A percentile compares a stretch with the other conserved stretches of the same genome.
Conservation (phyloP, 2,113 vertebrate genomes). For the Phyllostomus discolor region DNA sequence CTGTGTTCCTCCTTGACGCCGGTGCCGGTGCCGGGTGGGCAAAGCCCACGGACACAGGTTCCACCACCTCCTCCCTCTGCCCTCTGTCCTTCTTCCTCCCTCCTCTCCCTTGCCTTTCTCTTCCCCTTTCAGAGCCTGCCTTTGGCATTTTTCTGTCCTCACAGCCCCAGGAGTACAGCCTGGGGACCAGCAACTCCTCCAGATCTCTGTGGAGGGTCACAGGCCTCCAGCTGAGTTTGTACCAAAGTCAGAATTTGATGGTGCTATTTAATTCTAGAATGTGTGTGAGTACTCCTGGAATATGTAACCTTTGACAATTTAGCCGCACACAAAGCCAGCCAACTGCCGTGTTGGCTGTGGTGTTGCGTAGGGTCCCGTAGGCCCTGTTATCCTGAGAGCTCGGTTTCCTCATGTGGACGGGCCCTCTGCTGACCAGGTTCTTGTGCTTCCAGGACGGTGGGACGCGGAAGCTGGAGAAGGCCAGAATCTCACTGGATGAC, state of each 20-base stretch:
- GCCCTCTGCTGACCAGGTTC: not conserved
- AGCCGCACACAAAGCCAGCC: not conserved
- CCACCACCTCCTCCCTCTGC: not conserved
- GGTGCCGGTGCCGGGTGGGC: not conserved
- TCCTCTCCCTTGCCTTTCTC: not conserved
- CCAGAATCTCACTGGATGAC: constrained; percentile 93
- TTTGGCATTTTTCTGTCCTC: not conserved
- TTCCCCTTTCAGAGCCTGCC: not conserved
- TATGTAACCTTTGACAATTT: not conserved
- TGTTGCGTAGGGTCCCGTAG: no score
- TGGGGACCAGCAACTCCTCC: not conserved
- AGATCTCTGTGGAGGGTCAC: not conserved
- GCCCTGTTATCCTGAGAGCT: fast-evolving
- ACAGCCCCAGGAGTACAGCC: not conserved
- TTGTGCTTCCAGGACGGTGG: constrained; percentile 85
- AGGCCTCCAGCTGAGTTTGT: not conserved
- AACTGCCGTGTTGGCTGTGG: fast-evolving
- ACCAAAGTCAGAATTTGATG: not conserved
- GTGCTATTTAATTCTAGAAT: not conserved
- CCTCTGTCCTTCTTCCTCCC: not conserved
- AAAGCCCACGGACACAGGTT: not conserved
- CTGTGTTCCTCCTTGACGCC: not conserved
- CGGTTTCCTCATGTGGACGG: not conserved
- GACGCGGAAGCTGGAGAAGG: constrained; percentile 89
- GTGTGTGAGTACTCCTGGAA: not conserved